Evolutionary conservation across 2,797 vertebrate species (phyloP).

Genomic region (Mormyrops boulengeri): DNA sequence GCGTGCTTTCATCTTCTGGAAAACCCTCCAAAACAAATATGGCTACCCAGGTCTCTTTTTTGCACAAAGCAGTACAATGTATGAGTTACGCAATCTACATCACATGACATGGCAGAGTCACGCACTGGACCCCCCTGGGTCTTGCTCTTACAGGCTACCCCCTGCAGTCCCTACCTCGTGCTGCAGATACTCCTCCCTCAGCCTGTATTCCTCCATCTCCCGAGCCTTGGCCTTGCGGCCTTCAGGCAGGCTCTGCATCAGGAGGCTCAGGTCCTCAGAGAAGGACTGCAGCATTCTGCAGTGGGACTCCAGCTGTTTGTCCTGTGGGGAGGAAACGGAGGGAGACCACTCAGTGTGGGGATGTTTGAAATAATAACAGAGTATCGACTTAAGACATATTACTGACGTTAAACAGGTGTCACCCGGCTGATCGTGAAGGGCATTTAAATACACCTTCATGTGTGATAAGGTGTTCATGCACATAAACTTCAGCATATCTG

Average conservation of each 20-base stretch:
- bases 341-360: neutral
- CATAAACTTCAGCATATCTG: neutral
- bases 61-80: neutral
- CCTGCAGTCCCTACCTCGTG: neutral
- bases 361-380: neutral
- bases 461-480: neutral
- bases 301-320: conserved; percentile 75
- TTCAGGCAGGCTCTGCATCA: conserved; percentile 61
- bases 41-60: neutral
- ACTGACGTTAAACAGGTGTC: neutral
- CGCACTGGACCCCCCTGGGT: neutral
- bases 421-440: neutral
- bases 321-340: conserved; percentile 48
- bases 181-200: conserved; percentile 73
- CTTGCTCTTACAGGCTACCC: neutral
- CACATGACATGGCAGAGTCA: neutral
- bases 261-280: conserved; percentile 60
- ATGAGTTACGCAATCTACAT: neutral
- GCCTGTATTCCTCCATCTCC: conserved; percentile 72
- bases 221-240: conserved; percentile 59
- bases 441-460: neutral
- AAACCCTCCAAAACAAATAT: neutral
- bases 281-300: conserved; percentile 69
- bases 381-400: neutral
- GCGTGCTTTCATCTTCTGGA: neutral